Percentiles rank a stretch among this genome's conserved stretches.
These are phyloP conservation scores for Poecilia gillii DNA, from an alignment of 2,797 vertebrate genomes.

Conservation along the genomic window DNA sequence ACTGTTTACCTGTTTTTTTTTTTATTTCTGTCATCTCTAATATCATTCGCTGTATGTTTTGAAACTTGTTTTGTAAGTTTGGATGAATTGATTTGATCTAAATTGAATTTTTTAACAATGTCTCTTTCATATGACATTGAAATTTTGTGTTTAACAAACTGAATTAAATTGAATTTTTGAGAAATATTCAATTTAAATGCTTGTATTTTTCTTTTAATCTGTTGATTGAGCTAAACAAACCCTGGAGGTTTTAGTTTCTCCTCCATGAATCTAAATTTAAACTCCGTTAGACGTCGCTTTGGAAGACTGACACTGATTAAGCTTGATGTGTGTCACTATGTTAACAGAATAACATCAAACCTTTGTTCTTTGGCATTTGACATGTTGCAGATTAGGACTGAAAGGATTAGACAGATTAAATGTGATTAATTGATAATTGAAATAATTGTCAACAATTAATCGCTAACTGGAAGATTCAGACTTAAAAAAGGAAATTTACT, in stretches of 20 bases:
- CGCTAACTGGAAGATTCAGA: too few relatives aligned
- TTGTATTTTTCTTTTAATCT: background rate
- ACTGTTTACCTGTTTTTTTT: constrained; percentile 34
- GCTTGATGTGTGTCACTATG: constrained; percentile 64
- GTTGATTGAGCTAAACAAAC: background rate
- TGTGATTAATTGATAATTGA: too few relatives aligned
- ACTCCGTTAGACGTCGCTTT: constrained; percentile 69
- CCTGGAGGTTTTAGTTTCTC: background rate
- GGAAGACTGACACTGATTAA: constrained; percentile 58
- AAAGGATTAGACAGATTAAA: too few relatives aligned
- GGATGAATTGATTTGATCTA: background rate
- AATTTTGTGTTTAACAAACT: background rate
- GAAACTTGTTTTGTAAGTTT: background rate
- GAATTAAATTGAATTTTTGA: background rate
- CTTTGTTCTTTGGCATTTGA: constrained; percentile 72
- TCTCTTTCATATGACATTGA: background rate
- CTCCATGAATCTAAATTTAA: constrained; percentile 76
- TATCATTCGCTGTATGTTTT: constrained; percentile 19
- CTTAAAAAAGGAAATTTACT: too few relatives aligned
- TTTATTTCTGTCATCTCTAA: constrained; percentile 45
- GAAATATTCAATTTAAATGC: background rate
- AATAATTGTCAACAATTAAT: too few relatives aligned
- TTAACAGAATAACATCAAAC: constrained; percentile 63
- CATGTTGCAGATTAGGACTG: constrained; percentile 35
- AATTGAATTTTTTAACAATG: background rate